Evolutionary conservation across 2,888 invertebrate genomes (phyloP).

Genomic region (Synanthedon formicaeformis): DNA sequence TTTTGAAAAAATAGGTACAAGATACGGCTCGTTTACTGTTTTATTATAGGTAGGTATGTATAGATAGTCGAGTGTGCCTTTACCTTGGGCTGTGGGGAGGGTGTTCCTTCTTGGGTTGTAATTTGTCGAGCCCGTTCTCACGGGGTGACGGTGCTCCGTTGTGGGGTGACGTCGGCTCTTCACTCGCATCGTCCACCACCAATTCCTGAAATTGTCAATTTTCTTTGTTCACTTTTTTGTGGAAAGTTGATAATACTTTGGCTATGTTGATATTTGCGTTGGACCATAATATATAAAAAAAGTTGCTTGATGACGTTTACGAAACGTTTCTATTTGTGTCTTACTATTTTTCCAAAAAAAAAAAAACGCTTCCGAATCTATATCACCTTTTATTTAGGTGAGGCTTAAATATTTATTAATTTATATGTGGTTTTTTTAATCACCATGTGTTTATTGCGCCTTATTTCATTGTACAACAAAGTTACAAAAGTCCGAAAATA

Average conservation of each 20-base stretch:
- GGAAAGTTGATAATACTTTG: too few species aligned
- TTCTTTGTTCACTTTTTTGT: background rate
- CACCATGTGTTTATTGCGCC: too few species aligned
- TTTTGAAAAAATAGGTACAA: too few species aligned
- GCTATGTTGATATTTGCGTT: too few species aligned
- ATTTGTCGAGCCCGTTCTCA: slow-evolving; percentile 87
- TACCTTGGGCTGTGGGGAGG: slow-evolving; percentile 77
- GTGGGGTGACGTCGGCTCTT: slow-evolving; percentile 88
- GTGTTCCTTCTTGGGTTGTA: slow-evolving; percentile 81
- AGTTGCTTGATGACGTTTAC: too few species aligned
- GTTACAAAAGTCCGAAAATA: background rate
- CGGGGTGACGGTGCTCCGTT: slow-evolving; percentile 91
- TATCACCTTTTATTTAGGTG: too few species aligned
- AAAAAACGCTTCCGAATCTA: background rate
- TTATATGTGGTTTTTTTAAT: too few species aligned
- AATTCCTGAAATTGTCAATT: slow-evolving; percentile 80
- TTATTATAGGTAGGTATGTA: too few species aligned
- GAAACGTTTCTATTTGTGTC: too few species aligned
- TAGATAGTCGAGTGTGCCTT: background rate
- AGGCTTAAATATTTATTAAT: background rate
- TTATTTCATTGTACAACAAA: too few species aligned
- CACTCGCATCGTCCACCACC: slow-evolving; percentile 94
- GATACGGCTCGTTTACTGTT: too few species aligned
- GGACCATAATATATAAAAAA: too few species aligned
- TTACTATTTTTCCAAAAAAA: background rate